Base-by-base conservation (phyloP, 2,113 vertebrate genomes). In the Uria aalge region DNA sequence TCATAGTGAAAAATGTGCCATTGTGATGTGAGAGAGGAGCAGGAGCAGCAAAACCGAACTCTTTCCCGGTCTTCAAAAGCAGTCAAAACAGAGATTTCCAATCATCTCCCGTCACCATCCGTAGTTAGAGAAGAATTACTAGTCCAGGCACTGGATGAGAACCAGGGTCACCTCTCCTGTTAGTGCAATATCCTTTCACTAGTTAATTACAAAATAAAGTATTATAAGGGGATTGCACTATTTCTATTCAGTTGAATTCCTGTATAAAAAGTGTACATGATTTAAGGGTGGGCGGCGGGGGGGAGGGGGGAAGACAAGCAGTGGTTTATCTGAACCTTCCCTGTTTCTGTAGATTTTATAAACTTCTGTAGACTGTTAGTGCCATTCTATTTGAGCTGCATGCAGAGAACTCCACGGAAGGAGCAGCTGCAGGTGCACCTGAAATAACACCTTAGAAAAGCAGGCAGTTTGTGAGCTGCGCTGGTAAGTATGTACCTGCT, bases 301-400 rank as follows among this genome's bases (percentile, higher is more conserved):
- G 43, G 43, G 43, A 15, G 5, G 15, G 14, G 38, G 11, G 4
- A 3, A 29, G 1, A 4, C 10, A 21, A 36, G 13, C 9, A 8
- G 32, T 56, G 43, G 30, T 56, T 71, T 53, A 63, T 45, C 11
- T 67, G 66, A 73, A 60, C 30, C 20, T 71, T 66, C 27, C 34
- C 53, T 47, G 23, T 38, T 78, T 40, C 29, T 0, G 1, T 23
- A 48, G 38, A 12, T 75, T 38, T 67, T 57, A 32, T 26, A 68
- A 88, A 56, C 9, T 27, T 16, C 40, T 85, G 48, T 23, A 43
- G 68, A 7, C 20, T 32, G 22, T 47, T 56, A 5, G 29, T 60
- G 66, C n/a, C 29, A 4, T 27, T 60, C 24, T 56, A 32, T 9
- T 0, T 26, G 41, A 66, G 75, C 75, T 56, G 38, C 29, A 6